Evolutionary conservation across 2,888 invertebrate species (phyloP).

Genomic region (Hydraecia micacea): DNA sequence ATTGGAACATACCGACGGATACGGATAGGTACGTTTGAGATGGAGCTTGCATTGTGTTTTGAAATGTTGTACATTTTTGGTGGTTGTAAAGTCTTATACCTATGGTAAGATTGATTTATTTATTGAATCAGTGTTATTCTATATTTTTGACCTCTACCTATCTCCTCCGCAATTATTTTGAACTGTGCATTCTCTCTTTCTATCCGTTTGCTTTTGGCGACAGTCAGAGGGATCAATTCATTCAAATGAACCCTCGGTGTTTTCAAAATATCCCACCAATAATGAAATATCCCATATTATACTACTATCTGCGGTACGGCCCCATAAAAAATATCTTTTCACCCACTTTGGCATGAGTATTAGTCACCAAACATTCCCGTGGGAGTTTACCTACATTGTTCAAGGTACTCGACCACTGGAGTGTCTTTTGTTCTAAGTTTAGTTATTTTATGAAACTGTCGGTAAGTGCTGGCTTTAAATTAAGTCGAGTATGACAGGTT

Average conservation of each 20-base stretch:
- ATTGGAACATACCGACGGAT: slow-evolving; percentile 26
- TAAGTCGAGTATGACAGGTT: slow-evolving; percentile 49
- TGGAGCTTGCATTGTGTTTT: slow-evolving; percentile 1
- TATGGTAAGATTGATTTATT: neutral
- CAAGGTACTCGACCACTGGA: slow-evolving; percentile 31
- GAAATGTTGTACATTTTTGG: neutral
- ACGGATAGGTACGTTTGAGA: neutral
- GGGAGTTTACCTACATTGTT: slow-evolving; percentile 35
- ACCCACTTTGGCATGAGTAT: slow-evolving; percentile 22
- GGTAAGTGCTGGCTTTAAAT: slow-evolving; percentile 53
- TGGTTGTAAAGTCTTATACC: neutral
- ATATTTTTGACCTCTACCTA: neutral
- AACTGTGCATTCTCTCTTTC: neutral
- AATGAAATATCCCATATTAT: neutral
- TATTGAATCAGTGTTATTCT: neutral
- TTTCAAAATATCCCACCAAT: neutral
- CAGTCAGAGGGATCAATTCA: neutral
- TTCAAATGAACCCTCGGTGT: neutral
- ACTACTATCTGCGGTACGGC: neutral
- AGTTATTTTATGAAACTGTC: slow-evolving; percentile 52
- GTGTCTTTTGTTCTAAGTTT: slow-evolving; percentile 56
- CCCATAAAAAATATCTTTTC: neutral
- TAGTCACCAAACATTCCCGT: slow-evolving; percentile 48
- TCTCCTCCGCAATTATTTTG: neutral
- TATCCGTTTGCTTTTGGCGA: neutral